phyloP scores from a whole-genome alignment of 2,113 vertebrate genomes.

The Epinephelus fuscoguttatus region DNA sequence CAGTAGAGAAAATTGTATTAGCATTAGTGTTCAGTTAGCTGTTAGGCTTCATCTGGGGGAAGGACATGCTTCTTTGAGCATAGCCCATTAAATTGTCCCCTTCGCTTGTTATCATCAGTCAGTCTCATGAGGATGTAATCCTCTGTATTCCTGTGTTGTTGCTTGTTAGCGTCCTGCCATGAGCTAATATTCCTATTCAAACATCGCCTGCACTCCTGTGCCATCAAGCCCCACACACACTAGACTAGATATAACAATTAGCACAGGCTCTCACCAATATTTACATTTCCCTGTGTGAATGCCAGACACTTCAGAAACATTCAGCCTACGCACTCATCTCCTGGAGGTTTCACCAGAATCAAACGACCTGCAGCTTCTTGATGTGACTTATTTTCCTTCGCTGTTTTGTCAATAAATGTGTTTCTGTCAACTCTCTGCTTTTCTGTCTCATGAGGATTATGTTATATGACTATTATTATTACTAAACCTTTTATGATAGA shows the following conservation, averaged over 20 bases:
- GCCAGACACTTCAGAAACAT: slow-evolving; percentile 11
- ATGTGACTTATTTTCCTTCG: slow-evolving; percentile 85
- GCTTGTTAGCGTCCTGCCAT: slow-evolving; percentile 63
- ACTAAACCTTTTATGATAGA: not conserved
- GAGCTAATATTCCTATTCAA: slow-evolving; percentile 56
- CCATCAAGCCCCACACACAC: slow-evolving; percentile 16
- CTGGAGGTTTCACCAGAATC: slow-evolving; percentile 79
- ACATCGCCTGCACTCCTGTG: slow-evolving; percentile 26
- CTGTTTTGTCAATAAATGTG: slow-evolving; percentile 89
- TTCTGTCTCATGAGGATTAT: slow-evolving; percentile 5
- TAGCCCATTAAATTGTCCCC: slow-evolving; percentile 68
- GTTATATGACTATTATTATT: not conserved
- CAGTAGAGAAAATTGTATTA: slow-evolving; percentile 45
- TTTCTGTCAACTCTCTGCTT: slow-evolving; percentile 33
- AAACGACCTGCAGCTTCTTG: slow-evolving; percentile 60
- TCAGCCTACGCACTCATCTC: slow-evolving; percentile 9
- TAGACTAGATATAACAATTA: slow-evolving; percentile 38
- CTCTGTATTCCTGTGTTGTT: slow-evolving; percentile 59
- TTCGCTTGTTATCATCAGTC: slow-evolving; percentile 68
- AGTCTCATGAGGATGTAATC: slow-evolving; percentile 73
- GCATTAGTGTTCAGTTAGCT: slow-evolving; percentile 49
- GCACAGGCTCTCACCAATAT: slow-evolving; percentile 26
- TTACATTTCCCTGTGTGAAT: slow-evolving; percentile 38
- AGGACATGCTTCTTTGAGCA: slow-evolving; percentile 70
- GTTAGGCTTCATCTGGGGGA: slow-evolving; percentile 60